Percentiles rank a stretch among this genome's conserved stretches.
Evolutionary conservation across 2,888 invertebrate species (phyloP).

Genomic region (Buathra laborator): DNA sequence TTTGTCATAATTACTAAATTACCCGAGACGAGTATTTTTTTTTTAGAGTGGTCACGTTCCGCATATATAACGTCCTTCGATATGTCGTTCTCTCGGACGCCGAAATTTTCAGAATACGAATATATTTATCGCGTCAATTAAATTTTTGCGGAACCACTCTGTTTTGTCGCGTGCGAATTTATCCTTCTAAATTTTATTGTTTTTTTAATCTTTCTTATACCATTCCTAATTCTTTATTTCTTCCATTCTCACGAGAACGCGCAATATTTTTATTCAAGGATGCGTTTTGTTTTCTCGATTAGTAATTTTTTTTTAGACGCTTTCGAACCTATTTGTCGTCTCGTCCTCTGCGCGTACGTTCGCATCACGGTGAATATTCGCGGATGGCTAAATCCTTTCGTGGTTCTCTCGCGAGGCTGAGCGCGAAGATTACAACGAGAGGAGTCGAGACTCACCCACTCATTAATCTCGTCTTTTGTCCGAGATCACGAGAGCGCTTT

Average conservation of each 20-base stretch:
- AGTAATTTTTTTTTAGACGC: conserved; percentile 34
- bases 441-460: conserved; percentile 56
- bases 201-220: neutral
- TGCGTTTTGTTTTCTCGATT: conserved; percentile 26
- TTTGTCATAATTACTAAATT: conserved; percentile 24
- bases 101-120: conserved; percentile 4
- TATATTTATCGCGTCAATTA: conserved; percentile 22
- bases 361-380: conserved; percentile 34
- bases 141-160: conserved; percentile 13
- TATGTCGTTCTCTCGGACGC: neutral
- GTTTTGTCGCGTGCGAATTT: conserved; percentile 22
- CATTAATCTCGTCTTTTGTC: conserved; percentile 69
- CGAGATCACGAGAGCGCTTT: conserved; percentile 36
- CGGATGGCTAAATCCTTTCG: conserved; percentile 58
- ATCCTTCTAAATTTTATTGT: neutral
- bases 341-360: neutral
- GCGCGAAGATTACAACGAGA: conserved; percentile 46
- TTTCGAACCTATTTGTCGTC: conserved; percentile 25
- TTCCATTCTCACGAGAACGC: neutral
- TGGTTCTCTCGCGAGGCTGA: conserved; percentile 49
- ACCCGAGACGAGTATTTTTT: conserved; percentile 21
- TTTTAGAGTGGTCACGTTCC: neutral
- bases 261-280: conserved; percentile 62
- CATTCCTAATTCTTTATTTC: neutral
- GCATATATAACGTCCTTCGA: conserved; percentile 22